Percentiles rank a stretch among this genome's conserved stretches.
Conservation (phyloP, 35 echinoderm and acorn worm genomes). For the Chiridota heheva region DNA sequence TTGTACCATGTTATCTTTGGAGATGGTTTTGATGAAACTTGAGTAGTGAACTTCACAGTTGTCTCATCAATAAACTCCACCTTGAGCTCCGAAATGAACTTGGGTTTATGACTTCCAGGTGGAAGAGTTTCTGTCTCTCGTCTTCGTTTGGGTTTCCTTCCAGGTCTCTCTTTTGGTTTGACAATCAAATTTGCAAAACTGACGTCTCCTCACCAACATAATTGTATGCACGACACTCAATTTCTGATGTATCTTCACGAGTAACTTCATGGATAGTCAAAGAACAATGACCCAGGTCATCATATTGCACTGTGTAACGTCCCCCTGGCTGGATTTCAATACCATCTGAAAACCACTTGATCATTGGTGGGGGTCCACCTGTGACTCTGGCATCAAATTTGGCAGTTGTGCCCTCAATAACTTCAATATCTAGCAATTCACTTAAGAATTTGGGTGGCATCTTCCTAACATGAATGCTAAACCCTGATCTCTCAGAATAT, state of each 20-base stretch:
- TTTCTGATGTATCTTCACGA: constrained; percentile 80
- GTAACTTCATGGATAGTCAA: constrained; percentile 84
- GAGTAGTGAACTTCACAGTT: constrained; percentile 61
- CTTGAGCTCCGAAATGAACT: constrained; percentile 65
- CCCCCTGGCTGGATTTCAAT: constrained; percentile 87
- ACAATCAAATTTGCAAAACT: constrained; percentile 94
- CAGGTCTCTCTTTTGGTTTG: constrained; percentile 68
- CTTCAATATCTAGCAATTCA: constrained; percentile 97
- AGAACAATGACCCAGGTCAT: constrained; percentile 95
- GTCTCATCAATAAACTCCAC: constrained; percentile 62
- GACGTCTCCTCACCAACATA: constrained; percentile 69
- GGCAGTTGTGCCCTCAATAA: constrained; percentile 83
- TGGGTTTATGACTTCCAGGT: constrained; percentile 67
- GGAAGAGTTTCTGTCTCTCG: constrained; percentile 58
- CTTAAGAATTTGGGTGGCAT: constrained; percentile 80
- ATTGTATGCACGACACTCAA: constrained; percentile 95
- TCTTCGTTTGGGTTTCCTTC: constrained; percentile 47
- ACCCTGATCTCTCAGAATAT: constrained; percentile 55
- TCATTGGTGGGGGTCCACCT: constrained; percentile 66
- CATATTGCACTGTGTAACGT: constrained; percentile 84
- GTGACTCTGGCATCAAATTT: constrained; percentile 91
- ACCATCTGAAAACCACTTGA: constrained; percentile 91
- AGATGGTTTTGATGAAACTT: constrained; percentile 62
- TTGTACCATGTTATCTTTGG: constrained; percentile 97
- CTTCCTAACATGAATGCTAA: constrained; percentile 40